Conservation (phyloP, 2,888 invertebrate genomes). For the Ypsolopha scabrella region DNA sequence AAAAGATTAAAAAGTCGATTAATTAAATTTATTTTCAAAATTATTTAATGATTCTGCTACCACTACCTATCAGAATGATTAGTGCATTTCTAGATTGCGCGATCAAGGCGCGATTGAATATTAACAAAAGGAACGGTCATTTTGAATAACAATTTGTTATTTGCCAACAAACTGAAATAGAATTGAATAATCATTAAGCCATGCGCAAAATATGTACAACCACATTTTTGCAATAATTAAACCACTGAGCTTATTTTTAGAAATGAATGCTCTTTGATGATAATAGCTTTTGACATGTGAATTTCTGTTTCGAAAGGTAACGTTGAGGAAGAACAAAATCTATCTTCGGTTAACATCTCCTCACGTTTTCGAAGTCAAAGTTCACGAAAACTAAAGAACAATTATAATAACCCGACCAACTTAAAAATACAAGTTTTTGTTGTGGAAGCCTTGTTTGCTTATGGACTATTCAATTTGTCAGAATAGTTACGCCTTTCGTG, state of each 20-base stretch:
- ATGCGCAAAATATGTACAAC: no score
- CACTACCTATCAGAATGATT: conserved; percentile 7
- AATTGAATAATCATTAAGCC: no score
- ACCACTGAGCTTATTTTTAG: no score
- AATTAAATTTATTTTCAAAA: no score
- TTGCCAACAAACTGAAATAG: conserved; percentile 25
- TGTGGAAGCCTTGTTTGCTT: background rate
- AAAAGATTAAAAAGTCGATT: no score
- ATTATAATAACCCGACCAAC: background rate
- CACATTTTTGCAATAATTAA: no score
- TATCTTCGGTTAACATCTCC: background rate
- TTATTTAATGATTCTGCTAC: conserved; percentile 4
- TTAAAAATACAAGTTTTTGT: background rate
- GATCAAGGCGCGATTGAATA: background rate
- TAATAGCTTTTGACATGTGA: conserved; percentile 2
- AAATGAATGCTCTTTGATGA: no score
- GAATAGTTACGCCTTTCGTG: conserved; percentile 2
- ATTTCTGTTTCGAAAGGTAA: conserved; percentile 3
- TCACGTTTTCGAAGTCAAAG: background rate
- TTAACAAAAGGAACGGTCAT: conserved; percentile 17
- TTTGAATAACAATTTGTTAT: conserved; percentile 34
- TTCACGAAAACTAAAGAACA: background rate
- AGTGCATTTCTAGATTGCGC: conserved; percentile 1
- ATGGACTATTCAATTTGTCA: conserved; percentile 17
- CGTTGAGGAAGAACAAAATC: no score